These are phyloP conservation scores for Trematocara stigmaticum DNA, from an alignment of 2,113 vertebrate species.

Conservation along the genomic window DNA sequence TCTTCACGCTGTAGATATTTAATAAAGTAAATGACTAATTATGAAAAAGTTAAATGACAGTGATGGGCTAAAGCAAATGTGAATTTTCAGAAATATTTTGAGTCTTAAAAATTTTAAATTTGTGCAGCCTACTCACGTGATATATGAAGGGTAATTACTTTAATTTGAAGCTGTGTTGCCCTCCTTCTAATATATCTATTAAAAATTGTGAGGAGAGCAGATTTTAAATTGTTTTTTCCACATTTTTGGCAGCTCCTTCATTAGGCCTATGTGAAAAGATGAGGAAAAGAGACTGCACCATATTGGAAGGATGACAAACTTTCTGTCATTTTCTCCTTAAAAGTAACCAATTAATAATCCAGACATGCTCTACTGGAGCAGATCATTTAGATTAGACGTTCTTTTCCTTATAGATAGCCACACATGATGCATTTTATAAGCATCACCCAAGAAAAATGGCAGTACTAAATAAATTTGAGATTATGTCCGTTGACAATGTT, in stretches of 20 bases:
- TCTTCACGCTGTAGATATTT: not conserved
- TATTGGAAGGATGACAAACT: not conserved
- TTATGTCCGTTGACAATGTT: not conserved
- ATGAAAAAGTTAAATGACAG: not conserved
- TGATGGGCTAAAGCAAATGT: not conserved
- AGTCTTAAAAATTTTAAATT: accelerated
- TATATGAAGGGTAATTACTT: not conserved
- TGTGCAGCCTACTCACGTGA: not conserved
- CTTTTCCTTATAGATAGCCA: not conserved
- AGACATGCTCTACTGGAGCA: not conserved
- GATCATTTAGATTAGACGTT: not conserved
- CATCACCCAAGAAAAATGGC: not conserved
- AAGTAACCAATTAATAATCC: not conserved
- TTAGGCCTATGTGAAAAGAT: not conserved
- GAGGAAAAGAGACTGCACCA: not conserved
- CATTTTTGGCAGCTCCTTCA: not conserved
- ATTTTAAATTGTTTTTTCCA: not conserved
- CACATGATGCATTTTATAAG: not conserved
- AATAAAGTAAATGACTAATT: not conserved
- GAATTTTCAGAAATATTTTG: not conserved
- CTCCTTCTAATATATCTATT: not conserved
- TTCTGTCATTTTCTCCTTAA: not conserved
- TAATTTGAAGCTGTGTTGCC: not conserved
- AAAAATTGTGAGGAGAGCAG: not conserved
- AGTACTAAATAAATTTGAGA: not conserved